These are phyloP conservation scores for Callionymus lyra DNA, from an alignment of 2,113 vertebrate genomes.

Conservation along the genomic window DNA sequence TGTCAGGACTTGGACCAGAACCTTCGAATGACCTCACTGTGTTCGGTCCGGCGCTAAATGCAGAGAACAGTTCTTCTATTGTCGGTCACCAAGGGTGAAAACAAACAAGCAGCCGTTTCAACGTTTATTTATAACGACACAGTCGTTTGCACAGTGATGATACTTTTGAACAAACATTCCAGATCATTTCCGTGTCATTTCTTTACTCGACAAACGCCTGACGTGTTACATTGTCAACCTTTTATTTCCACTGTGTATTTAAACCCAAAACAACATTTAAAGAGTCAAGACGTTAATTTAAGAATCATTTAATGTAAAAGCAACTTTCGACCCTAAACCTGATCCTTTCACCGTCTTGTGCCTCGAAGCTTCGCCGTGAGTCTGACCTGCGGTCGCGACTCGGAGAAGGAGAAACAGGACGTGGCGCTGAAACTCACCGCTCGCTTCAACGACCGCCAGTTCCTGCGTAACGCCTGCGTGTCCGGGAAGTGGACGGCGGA, in stretches of 20 bases:
- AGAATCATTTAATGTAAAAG: too few relatives aligned
- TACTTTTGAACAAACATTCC: slow-evolving; percentile 32
- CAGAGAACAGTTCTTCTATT: not conserved
- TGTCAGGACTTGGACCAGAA: slow-evolving; percentile 30
- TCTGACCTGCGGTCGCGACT: slow-evolving; percentile 80
- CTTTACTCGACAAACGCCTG: too few relatives aligned
- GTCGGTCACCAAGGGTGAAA: slow-evolving; percentile 1
- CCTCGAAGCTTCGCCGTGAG: slow-evolving; percentile 83
- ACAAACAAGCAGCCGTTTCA: slow-evolving; percentile 12
- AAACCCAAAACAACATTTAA: too few relatives aligned
- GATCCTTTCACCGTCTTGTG: not conserved
- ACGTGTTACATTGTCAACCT: too few relatives aligned
- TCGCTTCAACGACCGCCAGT: slow-evolving; percentile 83
- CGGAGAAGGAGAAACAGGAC: slow-evolving; percentile 72
- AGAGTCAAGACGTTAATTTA: too few relatives aligned
- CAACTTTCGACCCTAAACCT: slow-evolving; percentile 1
- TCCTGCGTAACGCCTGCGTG: slow-evolving; percentile 82
- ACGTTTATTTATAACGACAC: slow-evolving; percentile 31
- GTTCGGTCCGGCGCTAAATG: slow-evolving; percentile 1
- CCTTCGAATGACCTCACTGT: slow-evolving; percentile 41
- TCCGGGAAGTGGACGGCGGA: slow-evolving; percentile 87
- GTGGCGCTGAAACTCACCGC: slow-evolving; percentile 92
- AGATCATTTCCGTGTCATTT: slow-evolving; percentile 27
- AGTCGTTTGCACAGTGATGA: slow-evolving; percentile 25
- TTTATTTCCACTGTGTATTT: too few relatives aligned